phyloP scores from a whole-genome alignment of 2,888 invertebrate species.

The Drosophila fulvimacula region DNA sequence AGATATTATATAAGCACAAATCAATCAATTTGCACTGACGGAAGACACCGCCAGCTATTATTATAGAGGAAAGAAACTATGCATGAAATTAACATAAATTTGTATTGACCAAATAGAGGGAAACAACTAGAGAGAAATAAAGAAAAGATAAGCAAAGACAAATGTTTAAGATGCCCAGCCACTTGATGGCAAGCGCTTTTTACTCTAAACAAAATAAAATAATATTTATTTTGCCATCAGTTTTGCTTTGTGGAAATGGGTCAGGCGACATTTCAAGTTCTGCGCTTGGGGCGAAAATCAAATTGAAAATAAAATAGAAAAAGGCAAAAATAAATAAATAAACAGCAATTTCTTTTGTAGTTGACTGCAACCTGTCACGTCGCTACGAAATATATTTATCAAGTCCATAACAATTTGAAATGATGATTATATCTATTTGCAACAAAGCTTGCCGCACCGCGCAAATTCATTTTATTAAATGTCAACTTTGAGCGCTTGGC shows the following conservation, averaged over 20 bases:
- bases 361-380: slow-evolving; percentile 68
- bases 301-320: slow-evolving; percentile 16
- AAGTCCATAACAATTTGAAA: slow-evolving; percentile 69
- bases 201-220: slow-evolving; percentile 7
- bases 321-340: slow-evolving; percentile 25
- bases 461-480: slow-evolving; percentile 74
- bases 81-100: slow-evolving; percentile 73
- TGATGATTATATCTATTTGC: slow-evolving; percentile 73
- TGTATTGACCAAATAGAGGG: slow-evolving; percentile 14
- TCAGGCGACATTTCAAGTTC: slow-evolving; percentile 48
- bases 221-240: slow-evolving; percentile 50
- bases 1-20: slow-evolving; percentile 8
- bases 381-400: slow-evolving; percentile 62
- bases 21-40: slow-evolving; percentile 72
- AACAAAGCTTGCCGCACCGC: slow-evolving; percentile 46
- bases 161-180: slow-evolving; percentile 19
- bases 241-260: slow-evolving; percentile 39
- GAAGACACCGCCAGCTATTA: slow-evolving; percentile 48
- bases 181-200: slow-evolving; percentile 41
- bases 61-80: slow-evolving; percentile 41
- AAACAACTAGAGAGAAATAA: neutral
- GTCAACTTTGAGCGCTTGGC: slow-evolving; percentile 63
- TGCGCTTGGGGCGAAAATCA: slow-evolving; percentile 14
- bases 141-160: slow-evolving; percentile 21
- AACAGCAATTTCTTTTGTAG: slow-evolving; percentile 27